Evolutionary conservation across 2,888 invertebrate genomes (phyloP).

Genomic region (Drosophila emarginata): DNA sequence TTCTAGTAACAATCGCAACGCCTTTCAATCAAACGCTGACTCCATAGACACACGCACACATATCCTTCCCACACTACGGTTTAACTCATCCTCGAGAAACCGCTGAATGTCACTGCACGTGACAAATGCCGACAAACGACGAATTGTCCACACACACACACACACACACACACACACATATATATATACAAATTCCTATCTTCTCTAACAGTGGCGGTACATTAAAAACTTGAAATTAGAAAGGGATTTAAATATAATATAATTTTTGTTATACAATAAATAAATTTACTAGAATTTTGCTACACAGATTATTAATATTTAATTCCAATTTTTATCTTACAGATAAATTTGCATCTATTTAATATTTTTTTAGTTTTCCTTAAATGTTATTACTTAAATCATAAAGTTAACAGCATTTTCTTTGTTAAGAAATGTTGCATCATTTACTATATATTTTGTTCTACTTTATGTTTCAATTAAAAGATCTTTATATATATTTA

Average conservation of each 20-base stretch:
- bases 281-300: too few species aligned
- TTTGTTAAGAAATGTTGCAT: too few species aligned
- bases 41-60: conserved; percentile 37
- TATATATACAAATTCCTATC: conserved; percentile 32
- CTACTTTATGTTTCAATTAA: too few species aligned
- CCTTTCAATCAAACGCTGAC: conserved; percentile 69
- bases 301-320: too few species aligned
- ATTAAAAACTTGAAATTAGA: neutral
- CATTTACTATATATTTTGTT: too few species aligned
- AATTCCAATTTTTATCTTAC: too few species aligned
- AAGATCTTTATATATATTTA: too few species aligned
- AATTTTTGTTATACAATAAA: neutral
- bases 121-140: conserved; percentile 68
- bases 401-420: too few species aligned
- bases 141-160: conserved; percentile 2
- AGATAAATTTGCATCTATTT: too few species aligned
- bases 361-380: too few species aligned
- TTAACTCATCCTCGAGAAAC: conserved; percentile 26
- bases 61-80: conserved; percentile 53
- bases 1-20: conserved; percentile 47
- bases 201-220: neutral
- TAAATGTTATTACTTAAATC: too few species aligned
- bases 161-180: conserved; percentile 13
- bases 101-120: conserved; percentile 56
- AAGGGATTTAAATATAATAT: neutral